Conservation (phyloP, 2,113 vertebrate species). For the Nothoprocta pentlandii region DNA sequence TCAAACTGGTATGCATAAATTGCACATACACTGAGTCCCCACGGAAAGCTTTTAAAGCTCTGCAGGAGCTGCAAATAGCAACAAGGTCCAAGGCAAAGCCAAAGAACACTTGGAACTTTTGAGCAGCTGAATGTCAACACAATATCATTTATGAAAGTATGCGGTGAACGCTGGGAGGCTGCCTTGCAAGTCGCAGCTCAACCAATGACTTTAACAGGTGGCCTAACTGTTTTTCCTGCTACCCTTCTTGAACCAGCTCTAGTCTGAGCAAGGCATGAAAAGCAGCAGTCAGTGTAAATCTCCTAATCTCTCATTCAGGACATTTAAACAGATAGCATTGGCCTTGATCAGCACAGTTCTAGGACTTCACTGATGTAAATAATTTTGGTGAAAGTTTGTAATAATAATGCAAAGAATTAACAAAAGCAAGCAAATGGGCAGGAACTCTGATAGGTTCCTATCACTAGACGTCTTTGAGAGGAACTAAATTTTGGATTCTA, state of each 20-base stretch:
- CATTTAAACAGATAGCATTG: background rate
- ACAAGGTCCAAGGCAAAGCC: slow-evolving; percentile 26
- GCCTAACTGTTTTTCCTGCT: slow-evolving; percentile 61
- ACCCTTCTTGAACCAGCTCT: background rate
- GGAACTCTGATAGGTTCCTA: background rate
- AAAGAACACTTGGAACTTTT: slow-evolving; percentile 59
- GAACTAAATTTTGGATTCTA: background rate
- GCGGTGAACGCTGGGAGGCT: slow-evolving; percentile 36
- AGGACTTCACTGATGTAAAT: slow-evolving; percentile 6
- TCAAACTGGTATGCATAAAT: background rate
- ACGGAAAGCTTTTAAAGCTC: background rate
- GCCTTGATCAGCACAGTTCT: background rate
- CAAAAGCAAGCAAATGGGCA: background rate
- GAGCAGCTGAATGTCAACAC: slow-evolving; percentile 53
- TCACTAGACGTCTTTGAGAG: background rate
- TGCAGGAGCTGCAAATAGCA: slow-evolving; percentile 36
- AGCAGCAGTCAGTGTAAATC: slow-evolving; percentile 12
- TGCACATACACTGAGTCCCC: background rate
- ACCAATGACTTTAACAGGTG: slow-evolving; percentile 58
- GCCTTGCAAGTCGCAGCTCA: background rate
- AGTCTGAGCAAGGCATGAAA: background rate
- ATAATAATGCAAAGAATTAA: background rate
- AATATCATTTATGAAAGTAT: slow-evolving; percentile 53
- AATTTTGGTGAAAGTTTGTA: background rate
- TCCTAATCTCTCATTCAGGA: slow-evolving; percentile 1